Evolutionary conservation across 1,140 invertebrate species (phyloP).

Genomic region (Neotoxoptera formosana): DNA sequence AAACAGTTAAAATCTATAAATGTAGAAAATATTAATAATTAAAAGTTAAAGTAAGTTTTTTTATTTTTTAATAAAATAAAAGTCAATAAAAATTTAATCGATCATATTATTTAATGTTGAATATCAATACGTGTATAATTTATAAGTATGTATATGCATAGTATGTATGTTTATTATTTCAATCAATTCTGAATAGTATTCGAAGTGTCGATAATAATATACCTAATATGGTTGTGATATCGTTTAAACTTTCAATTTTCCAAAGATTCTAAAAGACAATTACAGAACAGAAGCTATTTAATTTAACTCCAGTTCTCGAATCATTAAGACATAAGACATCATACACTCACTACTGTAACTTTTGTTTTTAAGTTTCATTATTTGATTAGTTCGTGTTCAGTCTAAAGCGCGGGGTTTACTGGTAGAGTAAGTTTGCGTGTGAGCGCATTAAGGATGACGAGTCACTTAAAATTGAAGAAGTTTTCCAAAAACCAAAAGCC

Average conservation of each 20-base stretch:
- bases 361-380: conserved; percentile 45
- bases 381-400: conserved; percentile 21
- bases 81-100: not conserved
- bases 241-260: not conserved
- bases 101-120: not conserved
- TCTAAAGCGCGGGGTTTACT: not conserved
- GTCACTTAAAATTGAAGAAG: conserved; percentile 28
- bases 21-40: not conserved
- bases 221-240: not conserved
- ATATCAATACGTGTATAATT: not conserved
- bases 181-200: not conserved
- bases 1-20: too few relatives aligned
- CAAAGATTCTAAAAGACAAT: not conserved
- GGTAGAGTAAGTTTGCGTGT: not conserved
- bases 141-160: not conserved
- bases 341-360: not conserved
- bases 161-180: not conserved
- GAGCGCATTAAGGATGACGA: not conserved
- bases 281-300: not conserved
- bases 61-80: too few relatives aligned
- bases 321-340: not conserved
- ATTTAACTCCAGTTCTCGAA: not conserved
- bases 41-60: too few relatives aligned
- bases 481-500: not conserved
- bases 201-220: not conserved